Evolutionary conservation across 2,888 invertebrate species (phyloP), one percentile per base, ranked within the genome.

Genomic region (Hirtodrosophila histrioides): DNA sequence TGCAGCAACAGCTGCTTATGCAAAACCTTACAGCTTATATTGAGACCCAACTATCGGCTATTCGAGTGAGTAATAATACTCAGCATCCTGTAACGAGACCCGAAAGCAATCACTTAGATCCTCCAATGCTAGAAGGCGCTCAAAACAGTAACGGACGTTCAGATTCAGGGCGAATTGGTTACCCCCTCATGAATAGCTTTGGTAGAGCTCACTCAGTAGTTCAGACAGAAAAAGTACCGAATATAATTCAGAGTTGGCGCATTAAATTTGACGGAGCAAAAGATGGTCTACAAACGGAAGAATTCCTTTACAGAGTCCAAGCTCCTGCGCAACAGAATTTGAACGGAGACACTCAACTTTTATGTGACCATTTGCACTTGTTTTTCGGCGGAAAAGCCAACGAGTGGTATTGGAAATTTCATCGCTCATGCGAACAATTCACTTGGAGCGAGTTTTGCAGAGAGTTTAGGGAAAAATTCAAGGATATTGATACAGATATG

Each of bases 391-490:
- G 43, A n/a, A 50, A 50, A 31, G 58, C 58, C 3, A 53, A 53
- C 7, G 43, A 64, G 12, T 58, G 53, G 62, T 56, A 33, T 40
- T 44, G 40, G n/a, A 63, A 45, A 3, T 50, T 63, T 8, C 63
- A 63, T n/a, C 12, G 8, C 3, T 8, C 23, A 0, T 9, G 31
- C 12, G 48, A 31, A 0, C 5, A 23, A 8, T 46, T 56, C 29
- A 41, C 24, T 8, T 63, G 62, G 56, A 8, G 27, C 8, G 8
- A n/a, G 4, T 62, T 62, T 37, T 49, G 58, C 12, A 4, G 7
- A n/a, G 33, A 60, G 8, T 45, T 61, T 3, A 39, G 40, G 5
- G 29, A 37, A 2, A 61, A 37, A 31, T 37, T 54, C 10, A 17
- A 61, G 4, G 41, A 48, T 9, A 29, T 37, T 6, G 57, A 50